These are phyloP conservation scores for Cisticola juncidis DNA, from an alignment of 2,113 vertebrate genomes.

Conservation along the genomic window DNA sequence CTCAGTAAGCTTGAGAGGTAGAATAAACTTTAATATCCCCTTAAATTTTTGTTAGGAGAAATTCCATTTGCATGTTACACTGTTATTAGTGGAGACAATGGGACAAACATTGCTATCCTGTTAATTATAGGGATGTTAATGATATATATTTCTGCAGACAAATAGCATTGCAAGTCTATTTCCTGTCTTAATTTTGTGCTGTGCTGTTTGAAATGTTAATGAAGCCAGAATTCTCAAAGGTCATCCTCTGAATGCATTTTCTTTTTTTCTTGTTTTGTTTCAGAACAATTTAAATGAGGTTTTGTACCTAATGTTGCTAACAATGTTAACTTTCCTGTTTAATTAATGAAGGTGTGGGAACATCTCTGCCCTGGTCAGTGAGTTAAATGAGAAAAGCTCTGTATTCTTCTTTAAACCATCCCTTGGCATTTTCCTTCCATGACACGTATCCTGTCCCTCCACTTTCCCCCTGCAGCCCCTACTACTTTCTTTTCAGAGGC, in stretches of 20 bases:
- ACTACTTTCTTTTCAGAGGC: background rate
- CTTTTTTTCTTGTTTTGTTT: slow-evolving; percentile 56
- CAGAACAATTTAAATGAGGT: slow-evolving; percentile 70
- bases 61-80: slow-evolving; percentile 32
- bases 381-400: slow-evolving; percentile 25
- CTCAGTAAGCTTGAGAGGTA: background rate
- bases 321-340: slow-evolving; percentile 50
- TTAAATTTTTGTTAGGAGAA: background rate
- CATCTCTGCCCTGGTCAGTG: slow-evolving; percentile 57
- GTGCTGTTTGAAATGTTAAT: slow-evolving; percentile 73
- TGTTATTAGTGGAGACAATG: slow-evolving; percentile 41
- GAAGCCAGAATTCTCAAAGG: slow-evolving; percentile 77
- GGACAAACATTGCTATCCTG: slow-evolving; percentile 39
- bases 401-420: background rate
- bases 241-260: slow-evolving; percentile 66
- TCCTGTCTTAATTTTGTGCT: slow-evolving; percentile 68
- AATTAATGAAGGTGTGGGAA: slow-evolving; percentile 52
- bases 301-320: slow-evolving; percentile 67
- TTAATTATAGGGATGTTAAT: slow-evolving; percentile 68
- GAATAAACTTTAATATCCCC: background rate
- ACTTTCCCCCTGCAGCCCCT: background rate
- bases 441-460: background rate
- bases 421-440: background rate
- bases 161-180: slow-evolving; percentile 31
- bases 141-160: slow-evolving; percentile 54